Percentiles rank a stretch among this genome's conserved stretches.
phyloP scores from a whole-genome alignment of 2,113 vertebrate genomes.

The Trichechus manatus region DNA sequence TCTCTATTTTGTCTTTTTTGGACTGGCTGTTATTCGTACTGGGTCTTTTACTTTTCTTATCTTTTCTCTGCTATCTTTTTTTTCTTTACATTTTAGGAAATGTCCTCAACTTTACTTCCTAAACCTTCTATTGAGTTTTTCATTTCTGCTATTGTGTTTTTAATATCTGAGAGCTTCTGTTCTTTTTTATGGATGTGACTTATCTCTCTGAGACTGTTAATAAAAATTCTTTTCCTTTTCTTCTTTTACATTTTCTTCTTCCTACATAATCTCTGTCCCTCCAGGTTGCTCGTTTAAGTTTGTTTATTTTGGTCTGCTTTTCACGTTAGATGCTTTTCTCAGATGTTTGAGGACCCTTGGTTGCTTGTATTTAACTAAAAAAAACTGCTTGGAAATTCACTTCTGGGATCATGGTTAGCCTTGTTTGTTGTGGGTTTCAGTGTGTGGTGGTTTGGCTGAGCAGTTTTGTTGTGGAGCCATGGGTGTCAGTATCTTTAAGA shows the following conservation, averaged over 20 bases:
- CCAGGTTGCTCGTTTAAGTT: neutral
- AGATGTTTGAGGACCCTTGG: neutral
- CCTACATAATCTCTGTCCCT: neutral
- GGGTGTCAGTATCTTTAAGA: neutral
- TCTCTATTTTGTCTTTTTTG: neutral
- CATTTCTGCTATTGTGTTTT: neutral
- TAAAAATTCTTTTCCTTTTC: neutral
- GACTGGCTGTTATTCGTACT: neutral
- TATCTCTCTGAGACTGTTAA: slow-evolving; percentile 29
- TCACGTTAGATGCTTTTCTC: slow-evolving; percentile 7
- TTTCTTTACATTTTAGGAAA: neutral
- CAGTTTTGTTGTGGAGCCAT: neutral
- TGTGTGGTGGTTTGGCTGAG: neutral
- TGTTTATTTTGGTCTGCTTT: slow-evolving; percentile 11
- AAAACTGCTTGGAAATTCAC: neutral
- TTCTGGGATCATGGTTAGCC: neutral
- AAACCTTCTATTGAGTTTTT: neutral
- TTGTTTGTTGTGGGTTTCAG: neutral
- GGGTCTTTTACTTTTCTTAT: neutral
- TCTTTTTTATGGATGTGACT: neutral
- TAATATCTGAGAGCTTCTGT: neutral
- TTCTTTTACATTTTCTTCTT: neutral
- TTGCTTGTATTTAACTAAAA: neutral
- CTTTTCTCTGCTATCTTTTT: neutral
- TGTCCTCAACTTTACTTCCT: slow-evolving; percentile 5